Evolutionary conservation across 2,797 vertebrate genomes (phyloP).

Genomic region (Platyrinchus mystaceus): DNA sequence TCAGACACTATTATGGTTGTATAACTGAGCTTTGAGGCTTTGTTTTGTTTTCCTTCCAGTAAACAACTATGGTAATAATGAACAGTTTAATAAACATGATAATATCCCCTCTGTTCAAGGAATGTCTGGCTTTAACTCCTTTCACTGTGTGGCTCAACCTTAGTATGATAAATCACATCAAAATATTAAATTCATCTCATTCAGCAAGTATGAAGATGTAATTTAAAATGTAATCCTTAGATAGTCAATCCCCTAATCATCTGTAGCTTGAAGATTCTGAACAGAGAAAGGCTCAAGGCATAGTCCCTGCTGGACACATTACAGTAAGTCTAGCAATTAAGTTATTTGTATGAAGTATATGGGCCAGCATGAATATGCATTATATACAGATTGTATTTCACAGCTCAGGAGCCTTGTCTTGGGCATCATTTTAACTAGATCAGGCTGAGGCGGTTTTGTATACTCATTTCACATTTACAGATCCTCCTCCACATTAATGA

Average conservation of each 20-base stretch:
- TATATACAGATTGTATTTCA: background rate
- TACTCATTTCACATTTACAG: background rate
- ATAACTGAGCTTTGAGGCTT: background rate
- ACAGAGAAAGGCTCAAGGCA: background rate
- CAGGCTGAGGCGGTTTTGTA: background rate
- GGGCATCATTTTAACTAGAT: background rate
- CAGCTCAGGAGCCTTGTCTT: background rate
- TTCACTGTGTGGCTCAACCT: background rate
- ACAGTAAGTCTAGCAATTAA: background rate
- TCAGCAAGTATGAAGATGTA: background rate
- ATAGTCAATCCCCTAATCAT: background rate
- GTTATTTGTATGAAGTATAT: background rate
- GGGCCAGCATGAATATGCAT: background rate
- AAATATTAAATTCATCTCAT: background rate
- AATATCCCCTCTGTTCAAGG: background rate
- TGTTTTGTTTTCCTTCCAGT: background rate
- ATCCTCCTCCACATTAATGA: constrained; percentile 17
- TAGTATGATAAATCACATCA: background rate
- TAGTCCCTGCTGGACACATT: background rate
- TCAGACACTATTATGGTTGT: background rate
- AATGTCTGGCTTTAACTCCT: background rate
- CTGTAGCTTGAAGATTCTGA: background rate
- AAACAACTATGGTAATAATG: background rate
- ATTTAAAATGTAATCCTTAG: background rate
- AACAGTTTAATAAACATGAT: background rate